Conservation (phyloP, 2,888 invertebrate genomes). For the Chymomyza caudatula region DNA sequence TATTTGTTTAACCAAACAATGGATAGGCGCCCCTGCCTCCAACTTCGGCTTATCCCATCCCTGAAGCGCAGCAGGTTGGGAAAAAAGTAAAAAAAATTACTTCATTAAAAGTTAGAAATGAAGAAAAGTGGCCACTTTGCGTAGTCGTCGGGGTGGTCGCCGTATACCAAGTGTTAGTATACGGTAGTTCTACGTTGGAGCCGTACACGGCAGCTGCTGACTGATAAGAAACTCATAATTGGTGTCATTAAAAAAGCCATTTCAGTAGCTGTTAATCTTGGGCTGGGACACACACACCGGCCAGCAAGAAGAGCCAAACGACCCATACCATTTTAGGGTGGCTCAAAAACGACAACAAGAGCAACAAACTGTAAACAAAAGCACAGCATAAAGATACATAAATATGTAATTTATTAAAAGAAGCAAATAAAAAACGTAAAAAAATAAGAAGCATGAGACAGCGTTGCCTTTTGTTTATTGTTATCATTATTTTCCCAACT, state of each 20-base stretch:
- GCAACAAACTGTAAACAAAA: neutral
- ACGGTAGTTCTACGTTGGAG: neutral
- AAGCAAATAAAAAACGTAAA: constrained; percentile 21
- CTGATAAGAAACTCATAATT: constrained; percentile 74
- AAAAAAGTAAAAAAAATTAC: constrained; percentile 52
- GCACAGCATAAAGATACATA: constrained; percentile 50
- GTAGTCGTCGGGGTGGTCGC: constrained; percentile 2
- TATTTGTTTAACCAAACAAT: constrained; percentile 55
- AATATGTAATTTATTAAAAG: constrained; percentile 71
- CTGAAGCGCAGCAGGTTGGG: neutral
- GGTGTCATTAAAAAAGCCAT: constrained; percentile 72
- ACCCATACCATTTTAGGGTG: constrained; percentile 1
- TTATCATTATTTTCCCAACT: constrained; percentile 71
- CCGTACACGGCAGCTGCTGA: constrained; percentile 50
- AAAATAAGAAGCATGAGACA: constrained; percentile 10
- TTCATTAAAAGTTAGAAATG: constrained; percentile 63
- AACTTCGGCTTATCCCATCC: constrained; percentile 13
- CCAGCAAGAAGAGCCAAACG: constrained; percentile 11
- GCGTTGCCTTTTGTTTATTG: constrained; percentile 61
- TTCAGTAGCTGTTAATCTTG: constrained; percentile 74
- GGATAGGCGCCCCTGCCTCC: constrained; percentile 21
- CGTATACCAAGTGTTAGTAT: constrained; percentile 3
- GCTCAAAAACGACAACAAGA: neutral
- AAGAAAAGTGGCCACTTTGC: constrained; percentile 30
- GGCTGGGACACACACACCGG: constrained; percentile 16